These are phyloP conservation scores for Bos javanicus DNA, from an alignment of 2,113 vertebrate species.

Conservation along the genomic window DNA sequence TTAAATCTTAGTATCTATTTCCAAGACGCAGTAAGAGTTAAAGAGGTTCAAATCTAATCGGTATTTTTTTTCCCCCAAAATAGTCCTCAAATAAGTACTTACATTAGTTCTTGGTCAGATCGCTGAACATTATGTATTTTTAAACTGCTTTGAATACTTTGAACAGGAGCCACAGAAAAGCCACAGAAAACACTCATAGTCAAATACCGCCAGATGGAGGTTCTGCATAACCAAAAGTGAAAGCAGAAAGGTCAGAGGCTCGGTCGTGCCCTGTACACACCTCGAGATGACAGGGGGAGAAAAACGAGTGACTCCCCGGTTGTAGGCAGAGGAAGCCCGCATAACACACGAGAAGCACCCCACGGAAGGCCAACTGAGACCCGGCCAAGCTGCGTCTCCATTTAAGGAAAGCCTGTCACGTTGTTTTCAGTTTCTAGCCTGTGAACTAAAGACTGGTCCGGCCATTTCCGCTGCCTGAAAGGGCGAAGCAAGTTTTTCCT, in stretches of 20 bases:
- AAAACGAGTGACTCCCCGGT: background rate
- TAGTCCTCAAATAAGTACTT: constrained; percentile 42
- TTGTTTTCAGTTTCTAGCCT: constrained; percentile 1
- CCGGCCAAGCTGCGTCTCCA: background rate
- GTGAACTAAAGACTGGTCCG: background rate
- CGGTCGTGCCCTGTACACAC: background rate
- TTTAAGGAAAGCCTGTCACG: background rate
- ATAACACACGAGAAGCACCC: background rate
- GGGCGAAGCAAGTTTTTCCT: background rate
- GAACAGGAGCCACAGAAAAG: constrained; percentile 50
- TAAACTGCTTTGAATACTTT: constrained; percentile 56
- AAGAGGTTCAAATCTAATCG: background rate
- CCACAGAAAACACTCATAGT: constrained; percentile 37
- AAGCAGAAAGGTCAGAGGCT: background rate
- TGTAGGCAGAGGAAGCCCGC: background rate
- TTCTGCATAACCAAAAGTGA: constrained; percentile 52
- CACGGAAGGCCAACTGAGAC: background rate
- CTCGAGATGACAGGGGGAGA: background rate
- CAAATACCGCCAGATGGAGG: background rate
- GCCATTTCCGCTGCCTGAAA: background rate
- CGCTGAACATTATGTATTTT: constrained; percentile 54
- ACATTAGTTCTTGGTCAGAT: constrained; percentile 48
- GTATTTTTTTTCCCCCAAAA: background rate
- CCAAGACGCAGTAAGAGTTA: background rate
- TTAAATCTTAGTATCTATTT: background rate